A percentile compares a stretch with the other conserved stretches of the same genome.
Evolutionary conservation across 1,140 invertebrate genomes (phyloP).

Genomic region (Achroia grisella): DNA sequence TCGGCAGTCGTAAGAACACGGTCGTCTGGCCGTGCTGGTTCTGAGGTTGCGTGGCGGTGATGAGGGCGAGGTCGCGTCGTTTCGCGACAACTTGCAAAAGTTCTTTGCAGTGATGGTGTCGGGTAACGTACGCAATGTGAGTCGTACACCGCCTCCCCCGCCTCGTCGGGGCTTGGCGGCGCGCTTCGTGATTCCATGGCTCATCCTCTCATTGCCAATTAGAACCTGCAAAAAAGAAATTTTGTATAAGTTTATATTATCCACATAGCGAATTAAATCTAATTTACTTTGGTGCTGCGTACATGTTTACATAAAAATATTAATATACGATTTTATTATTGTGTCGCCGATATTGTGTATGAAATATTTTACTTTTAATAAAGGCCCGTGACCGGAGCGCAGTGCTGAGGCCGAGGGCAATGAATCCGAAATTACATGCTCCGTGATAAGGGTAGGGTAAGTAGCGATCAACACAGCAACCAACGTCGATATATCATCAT

Average conservation of each 20-base stretch:
- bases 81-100: constrained; percentile 57
- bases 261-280: background rate
- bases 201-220: constrained; percentile 62
- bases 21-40: constrained; percentile 62
- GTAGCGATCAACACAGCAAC: constrained; percentile 63
- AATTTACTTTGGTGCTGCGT: background rate
- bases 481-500: constrained; percentile 71
- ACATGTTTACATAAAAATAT: background rate
- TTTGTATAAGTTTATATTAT: constrained; percentile 3
- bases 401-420: constrained; percentile 45
- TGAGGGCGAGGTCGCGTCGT: constrained; percentile 49
- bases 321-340: constrained; percentile 7
- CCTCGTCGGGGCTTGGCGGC: constrained; percentile 69
- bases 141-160: constrained; percentile 64
- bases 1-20: constrained; percentile 66
- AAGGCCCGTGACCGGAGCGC: constrained; percentile 24
- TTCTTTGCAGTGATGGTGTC: constrained; percentile 46
- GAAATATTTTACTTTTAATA: constrained; percentile 38
- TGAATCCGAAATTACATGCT: constrained; percentile 63
- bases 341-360: constrained; percentile 14
- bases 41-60: constrained; percentile 59
- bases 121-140: constrained; percentile 47
- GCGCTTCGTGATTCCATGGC: constrained; percentile 68
- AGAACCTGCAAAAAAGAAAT: constrained; percentile 43
- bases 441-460: constrained; percentile 64